Evolutionary conservation across 1,140 invertebrate genomes (phyloP).

Genomic region (Sinonovacula constricta): DNA sequence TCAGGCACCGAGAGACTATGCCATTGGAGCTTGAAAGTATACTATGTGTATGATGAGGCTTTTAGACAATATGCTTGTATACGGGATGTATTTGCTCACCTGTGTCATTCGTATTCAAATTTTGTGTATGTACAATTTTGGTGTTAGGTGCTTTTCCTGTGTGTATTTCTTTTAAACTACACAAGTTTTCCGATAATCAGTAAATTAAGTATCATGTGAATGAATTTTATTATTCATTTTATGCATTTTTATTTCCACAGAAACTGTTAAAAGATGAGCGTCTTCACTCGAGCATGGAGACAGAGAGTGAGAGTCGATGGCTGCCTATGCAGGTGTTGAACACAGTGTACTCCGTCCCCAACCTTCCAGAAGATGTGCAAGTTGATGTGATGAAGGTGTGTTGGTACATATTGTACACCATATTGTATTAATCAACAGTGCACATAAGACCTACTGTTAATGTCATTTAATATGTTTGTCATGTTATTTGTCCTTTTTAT

Average conservation of each 20-base stretch:
- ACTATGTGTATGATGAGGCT: too few species aligned
- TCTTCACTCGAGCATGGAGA: slow-evolving; percentile 92
- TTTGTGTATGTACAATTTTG: too few species aligned
- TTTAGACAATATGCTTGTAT: too few species aligned
- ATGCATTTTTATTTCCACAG: too few species aligned
- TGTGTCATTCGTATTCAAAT: too few species aligned
- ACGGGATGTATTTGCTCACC: too few species aligned
- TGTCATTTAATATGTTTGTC: background rate
- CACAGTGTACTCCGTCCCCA: slow-evolving; percentile 87
- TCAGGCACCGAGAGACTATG: background rate
- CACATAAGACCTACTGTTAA: background rate
- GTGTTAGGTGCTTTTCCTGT: too few species aligned
- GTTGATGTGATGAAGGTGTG: slow-evolving; percentile 86
- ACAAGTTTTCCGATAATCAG: too few species aligned
- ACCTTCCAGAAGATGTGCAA: slow-evolving; percentile 87
- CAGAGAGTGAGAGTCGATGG: slow-evolving; percentile 94
- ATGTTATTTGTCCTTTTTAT: background rate
- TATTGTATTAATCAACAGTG: background rate
- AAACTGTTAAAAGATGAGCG: slow-evolving; percentile 93
- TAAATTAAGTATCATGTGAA: too few species aligned
- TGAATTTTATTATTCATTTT: too few species aligned
- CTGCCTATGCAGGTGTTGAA: slow-evolving; percentile 92
- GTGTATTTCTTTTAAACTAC: too few species aligned
- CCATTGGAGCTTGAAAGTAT: too few species aligned
- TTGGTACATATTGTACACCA: background rate